A percentile compares a stretch with the other conserved stretches of the same genome.
phyloP scores from a whole-genome alignment of 1,140 invertebrate species.

The Aphidius ervi region DNA sequence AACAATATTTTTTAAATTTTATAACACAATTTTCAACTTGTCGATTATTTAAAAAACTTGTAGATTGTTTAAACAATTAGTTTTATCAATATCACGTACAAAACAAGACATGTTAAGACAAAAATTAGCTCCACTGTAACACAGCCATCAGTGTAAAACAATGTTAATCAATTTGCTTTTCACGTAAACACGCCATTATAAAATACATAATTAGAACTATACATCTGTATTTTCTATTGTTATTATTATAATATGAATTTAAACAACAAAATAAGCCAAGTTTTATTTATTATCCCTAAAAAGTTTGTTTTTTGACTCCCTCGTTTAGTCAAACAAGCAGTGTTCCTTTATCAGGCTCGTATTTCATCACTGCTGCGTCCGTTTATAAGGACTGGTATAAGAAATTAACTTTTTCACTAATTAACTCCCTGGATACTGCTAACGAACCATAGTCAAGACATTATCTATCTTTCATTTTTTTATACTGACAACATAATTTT shows the following conservation, averaged over 20 bases:
- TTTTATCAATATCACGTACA: too few species aligned
- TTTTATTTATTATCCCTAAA: constrained; percentile 27
- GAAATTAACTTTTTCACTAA: constrained; percentile 53
- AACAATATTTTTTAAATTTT: too few species aligned
- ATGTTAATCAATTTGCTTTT: constrained; percentile 42
- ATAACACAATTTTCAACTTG: too few species aligned
- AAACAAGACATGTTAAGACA: too few species aligned
- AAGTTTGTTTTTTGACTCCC: constrained; percentile 41
- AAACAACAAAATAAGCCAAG: constrained; percentile 6
- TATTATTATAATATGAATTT: constrained; percentile 21
- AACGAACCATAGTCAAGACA: constrained; percentile 41
- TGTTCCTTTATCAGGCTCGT: constrained; percentile 48
- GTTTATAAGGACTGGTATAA: constrained; percentile 44
- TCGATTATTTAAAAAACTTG: too few species aligned
- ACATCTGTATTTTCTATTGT: constrained; percentile 1
- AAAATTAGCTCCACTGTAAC: too few species aligned
- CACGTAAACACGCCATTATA: constrained; percentile 7
- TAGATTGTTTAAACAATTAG: too few species aligned
- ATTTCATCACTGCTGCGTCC: constrained; percentile 47
- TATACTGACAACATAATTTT: constrained; percentile 27
- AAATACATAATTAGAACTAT: too few species aligned
- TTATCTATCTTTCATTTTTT: constrained; percentile 26
- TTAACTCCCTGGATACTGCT: constrained; percentile 47
- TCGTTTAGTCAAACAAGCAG: constrained; percentile 24
- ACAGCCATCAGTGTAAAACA: constrained; percentile 38